Evolutionary conservation across 2,888 invertebrate genomes (phyloP).

Genomic region (Aromia moschata): DNA sequence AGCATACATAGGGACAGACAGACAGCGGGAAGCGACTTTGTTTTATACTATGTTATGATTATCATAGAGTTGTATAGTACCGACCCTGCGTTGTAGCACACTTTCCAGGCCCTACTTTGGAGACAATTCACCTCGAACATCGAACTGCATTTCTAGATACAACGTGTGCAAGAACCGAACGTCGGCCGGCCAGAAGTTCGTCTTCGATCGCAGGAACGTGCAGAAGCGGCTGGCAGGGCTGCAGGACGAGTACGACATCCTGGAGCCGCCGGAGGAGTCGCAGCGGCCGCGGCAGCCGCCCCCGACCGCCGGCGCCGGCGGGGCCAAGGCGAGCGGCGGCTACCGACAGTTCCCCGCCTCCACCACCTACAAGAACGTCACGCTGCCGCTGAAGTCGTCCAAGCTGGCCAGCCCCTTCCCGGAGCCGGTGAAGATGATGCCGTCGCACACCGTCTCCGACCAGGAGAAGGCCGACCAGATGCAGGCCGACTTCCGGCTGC

Average conservation of each 20-base stretch:
- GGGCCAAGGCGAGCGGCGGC: constrained; percentile 27
- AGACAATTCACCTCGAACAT: too few species aligned
- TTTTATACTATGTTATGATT: too few species aligned
- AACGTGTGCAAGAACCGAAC: constrained; percentile 30
- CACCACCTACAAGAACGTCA: constrained; percentile 55
- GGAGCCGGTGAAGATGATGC: constrained; percentile 59
- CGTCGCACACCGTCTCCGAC: constrained; percentile 57
- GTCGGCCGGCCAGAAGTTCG: constrained; percentile 25
- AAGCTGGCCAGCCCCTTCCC: constrained; percentile 60
- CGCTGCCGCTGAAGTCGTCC: constrained; percentile 54
- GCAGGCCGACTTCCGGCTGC: constrained; percentile 51
- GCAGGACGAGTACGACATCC: constrained; percentile 9
- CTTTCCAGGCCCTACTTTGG: too few species aligned
- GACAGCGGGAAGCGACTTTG: too few species aligned
- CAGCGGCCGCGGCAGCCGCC: not conserved
- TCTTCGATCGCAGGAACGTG: constrained; percentile 25
- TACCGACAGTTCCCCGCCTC: constrained; percentile 53
- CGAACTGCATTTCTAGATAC: too few species aligned
- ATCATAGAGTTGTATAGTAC: too few species aligned
- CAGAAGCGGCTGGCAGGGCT: constrained; percentile 3
- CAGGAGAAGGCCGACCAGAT: constrained; percentile 60
- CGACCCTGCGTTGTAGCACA: too few species aligned
- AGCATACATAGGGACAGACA: too few species aligned
- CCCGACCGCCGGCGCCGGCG: too few species aligned
- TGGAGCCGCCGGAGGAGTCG: constrained; percentile 5